Conservation (phyloP, 92 coral and sea anemone species). For the Parazoanthus darwini region DNA sequence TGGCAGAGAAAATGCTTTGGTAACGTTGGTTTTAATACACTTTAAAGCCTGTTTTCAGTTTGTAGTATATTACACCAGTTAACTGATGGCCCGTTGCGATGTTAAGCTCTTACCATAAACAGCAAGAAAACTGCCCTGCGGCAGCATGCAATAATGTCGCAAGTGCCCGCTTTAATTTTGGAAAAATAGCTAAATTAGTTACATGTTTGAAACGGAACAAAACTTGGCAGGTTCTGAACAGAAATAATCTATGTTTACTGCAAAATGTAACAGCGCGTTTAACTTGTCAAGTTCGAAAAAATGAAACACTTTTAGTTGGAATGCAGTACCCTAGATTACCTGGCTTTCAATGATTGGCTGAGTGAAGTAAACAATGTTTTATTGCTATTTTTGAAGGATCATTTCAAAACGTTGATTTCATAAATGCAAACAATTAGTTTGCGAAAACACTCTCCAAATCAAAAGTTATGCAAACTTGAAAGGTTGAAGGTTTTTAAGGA, state of each 20-base stretch:
- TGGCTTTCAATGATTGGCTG: constrained; percentile 27
- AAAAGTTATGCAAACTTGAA: not conserved
- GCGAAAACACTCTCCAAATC: not conserved
- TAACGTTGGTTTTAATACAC: too few species aligned
- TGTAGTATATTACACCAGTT: too few species aligned
- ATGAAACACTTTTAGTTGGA: not conserved
- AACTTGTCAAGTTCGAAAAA: not conserved
- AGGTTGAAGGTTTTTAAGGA: not conserved
- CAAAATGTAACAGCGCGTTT: constrained; percentile 1
- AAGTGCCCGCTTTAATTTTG: too few species aligned
- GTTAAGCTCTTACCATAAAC: too few species aligned
- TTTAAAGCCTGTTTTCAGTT: too few species aligned
- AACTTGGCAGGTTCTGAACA: not conserved
- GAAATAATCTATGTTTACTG: not conserved
- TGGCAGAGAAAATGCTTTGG: too few species aligned
- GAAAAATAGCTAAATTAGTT: not conserved
- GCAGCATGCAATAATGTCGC: too few species aligned
- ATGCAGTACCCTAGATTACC: not conserved
- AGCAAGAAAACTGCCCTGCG: too few species aligned
- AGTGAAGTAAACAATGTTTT: not conserved
- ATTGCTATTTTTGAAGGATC: not conserved
- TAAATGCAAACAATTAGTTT: not conserved
- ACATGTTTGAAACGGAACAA: not conserved
- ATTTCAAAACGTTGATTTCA: not conserved
- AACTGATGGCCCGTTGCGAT: too few species aligned